Evolutionary conservation across 2,888 invertebrate species (phyloP).

Genomic region (Homarus gammarus): DNA sequence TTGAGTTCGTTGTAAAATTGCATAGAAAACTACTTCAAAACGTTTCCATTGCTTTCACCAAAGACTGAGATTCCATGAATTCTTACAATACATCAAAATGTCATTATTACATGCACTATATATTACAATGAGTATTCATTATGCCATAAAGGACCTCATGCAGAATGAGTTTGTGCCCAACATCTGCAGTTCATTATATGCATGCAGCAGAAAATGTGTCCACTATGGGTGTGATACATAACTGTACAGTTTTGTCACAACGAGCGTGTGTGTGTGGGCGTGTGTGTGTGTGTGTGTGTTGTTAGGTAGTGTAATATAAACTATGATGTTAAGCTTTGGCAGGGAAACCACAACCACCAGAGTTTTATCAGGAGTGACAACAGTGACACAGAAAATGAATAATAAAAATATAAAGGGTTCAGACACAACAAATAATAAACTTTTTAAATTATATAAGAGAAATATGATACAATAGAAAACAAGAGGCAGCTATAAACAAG

Average conservation of each 20-base stretch:
- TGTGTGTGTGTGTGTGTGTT: no score
- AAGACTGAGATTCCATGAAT: slow-evolving; percentile 24
- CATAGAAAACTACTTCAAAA: slow-evolving; percentile 29
- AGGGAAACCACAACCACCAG: slow-evolving; percentile 50
- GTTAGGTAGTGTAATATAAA: slow-evolving; percentile 30
- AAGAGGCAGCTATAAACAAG: not conserved
- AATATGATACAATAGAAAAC: slow-evolving; percentile 28
- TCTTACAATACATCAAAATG: slow-evolving; percentile 13
- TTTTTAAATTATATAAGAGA: slow-evolving; percentile 12
- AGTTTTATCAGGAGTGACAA: slow-evolving; percentile 26
- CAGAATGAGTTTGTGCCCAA: slow-evolving; percentile 3
- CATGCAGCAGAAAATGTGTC: slow-evolving; percentile 14
- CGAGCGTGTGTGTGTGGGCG: slow-evolving; percentile 9
- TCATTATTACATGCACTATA: slow-evolving; percentile 17
- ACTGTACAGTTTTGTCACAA: slow-evolving; percentile 4
- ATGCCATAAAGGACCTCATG: slow-evolving; percentile 1
- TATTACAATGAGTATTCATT: slow-evolving; percentile 30
- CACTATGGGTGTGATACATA: not conserved
- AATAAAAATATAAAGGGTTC: slow-evolving; percentile 9
- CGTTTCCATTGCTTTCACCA: slow-evolving; percentile 2
- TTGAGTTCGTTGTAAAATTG: slow-evolving; percentile 29
- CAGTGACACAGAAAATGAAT: slow-evolving; percentile 6
- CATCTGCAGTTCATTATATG: slow-evolving; percentile 19
- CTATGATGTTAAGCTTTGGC: slow-evolving; percentile 51
- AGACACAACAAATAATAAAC: not conserved